Percentiles rank a stretch among this genome's conserved stretches.
Evolutionary conservation across 2,888 invertebrate genomes (phyloP).

Genomic region (Ellobium chinense): DNA sequence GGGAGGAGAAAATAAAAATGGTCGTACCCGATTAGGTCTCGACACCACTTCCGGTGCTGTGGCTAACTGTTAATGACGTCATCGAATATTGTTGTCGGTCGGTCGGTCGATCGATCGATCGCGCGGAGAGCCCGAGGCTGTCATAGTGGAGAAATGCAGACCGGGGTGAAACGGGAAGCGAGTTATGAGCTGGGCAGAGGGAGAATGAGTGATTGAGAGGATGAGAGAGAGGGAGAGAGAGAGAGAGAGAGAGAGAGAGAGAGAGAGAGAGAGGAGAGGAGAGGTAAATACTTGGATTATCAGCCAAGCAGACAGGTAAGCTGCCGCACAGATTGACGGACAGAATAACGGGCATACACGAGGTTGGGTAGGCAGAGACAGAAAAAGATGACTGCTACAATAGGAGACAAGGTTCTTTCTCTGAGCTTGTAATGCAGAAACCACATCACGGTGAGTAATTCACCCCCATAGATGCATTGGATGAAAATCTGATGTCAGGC

Average conservation of each 20-base stretch:
- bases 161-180: background rate
- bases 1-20: background rate
- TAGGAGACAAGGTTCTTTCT: no score
- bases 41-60: background rate
- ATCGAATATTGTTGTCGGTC: background rate
- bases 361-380: background rate
- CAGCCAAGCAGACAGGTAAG: background rate
- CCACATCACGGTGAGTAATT: no score
- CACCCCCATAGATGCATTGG: no score
- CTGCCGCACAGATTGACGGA: background rate
- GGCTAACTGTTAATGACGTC: background rate
- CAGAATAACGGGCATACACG: background rate
- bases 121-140: background rate
- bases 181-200: background rate
- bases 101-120: background rate
- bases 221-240: background rate
- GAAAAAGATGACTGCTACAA: background rate
- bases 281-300: background rate
- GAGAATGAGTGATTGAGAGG: conserved; percentile 8
- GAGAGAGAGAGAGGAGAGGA: background rate
- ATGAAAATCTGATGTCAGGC: no score
- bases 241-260: conserved; percentile 3
- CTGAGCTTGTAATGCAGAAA: no score
- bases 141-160: background rate
- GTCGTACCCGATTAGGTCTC: background rate